phyloP scores from a whole-genome alignment of 2,113 vertebrate species.

The Delphinus delphis region DNA sequence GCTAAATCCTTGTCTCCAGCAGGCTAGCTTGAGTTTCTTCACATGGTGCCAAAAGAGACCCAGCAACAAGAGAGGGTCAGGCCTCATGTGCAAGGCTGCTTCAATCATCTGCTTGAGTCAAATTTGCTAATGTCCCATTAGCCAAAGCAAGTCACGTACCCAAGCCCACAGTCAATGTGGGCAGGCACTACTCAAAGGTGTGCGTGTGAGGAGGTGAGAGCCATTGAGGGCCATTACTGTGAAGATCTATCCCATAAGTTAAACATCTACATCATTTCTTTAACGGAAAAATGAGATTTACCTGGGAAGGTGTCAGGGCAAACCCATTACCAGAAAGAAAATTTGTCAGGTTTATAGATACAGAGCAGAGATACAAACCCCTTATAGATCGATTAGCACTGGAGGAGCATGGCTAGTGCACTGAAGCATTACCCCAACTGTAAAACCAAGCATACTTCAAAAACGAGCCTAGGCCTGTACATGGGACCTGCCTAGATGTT shows the following conservation, averaged over 20 bases:
- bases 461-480: not conserved
- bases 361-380: conserved; percentile 23
- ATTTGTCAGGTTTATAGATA: conserved; percentile 50
- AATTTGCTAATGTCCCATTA: not conserved
- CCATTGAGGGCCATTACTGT: not conserved
- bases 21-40: not conserved
- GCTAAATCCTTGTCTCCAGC: not conserved
- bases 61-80: not conserved
- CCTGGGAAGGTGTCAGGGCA: conserved; percentile 44
- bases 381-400: not conserved
- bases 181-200: not conserved
- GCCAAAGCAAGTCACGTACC: not conserved
- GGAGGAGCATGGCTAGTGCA: not conserved
- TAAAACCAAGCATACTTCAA: not conserved
- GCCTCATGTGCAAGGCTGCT: not conserved
- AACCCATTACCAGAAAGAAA: conserved; percentile 46
- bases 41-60: not conserved
- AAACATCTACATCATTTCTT: conserved; percentile 32
- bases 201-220: not conserved
- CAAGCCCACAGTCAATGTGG: not conserved
- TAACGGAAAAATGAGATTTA: conserved; percentile 39
- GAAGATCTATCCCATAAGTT: not conserved
- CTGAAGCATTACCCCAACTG: not conserved
- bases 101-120: not conserved
- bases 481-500: not conserved